Evolutionary conservation across 2,113 vertebrate genomes (phyloP).

Genomic region (Rousettus leschenaultii): DNA sequence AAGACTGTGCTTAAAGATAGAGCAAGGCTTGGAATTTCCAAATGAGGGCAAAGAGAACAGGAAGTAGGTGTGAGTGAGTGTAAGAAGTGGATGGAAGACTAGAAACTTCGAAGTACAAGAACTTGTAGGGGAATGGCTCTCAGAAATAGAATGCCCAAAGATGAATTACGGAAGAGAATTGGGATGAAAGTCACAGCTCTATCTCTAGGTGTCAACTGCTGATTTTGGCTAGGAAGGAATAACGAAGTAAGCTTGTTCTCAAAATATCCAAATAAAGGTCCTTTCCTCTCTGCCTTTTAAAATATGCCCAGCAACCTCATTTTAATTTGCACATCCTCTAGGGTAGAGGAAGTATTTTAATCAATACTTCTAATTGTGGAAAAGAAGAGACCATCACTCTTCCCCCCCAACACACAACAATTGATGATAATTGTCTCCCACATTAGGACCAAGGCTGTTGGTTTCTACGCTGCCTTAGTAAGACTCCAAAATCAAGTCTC

Average conservation of each 20-base stretch:
- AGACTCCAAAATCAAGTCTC: neutral
- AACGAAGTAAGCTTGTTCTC: slow-evolving; percentile 29
- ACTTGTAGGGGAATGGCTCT: neutral
- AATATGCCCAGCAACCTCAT: slow-evolving; percentile 47
- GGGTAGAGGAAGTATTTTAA: slow-evolving; percentile 69
- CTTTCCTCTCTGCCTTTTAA: slow-evolving; percentile 51
- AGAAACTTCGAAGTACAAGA: neutral
- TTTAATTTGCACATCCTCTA: slow-evolving; percentile 64
- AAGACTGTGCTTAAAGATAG: neutral
- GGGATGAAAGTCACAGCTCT: neutral
- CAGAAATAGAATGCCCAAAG: neutral
- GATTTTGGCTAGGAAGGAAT: neutral
- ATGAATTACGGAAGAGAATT: neutral
- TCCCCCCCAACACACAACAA: neutral
- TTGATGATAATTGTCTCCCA: neutral
- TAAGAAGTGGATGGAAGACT: neutral
- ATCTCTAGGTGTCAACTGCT: neutral
- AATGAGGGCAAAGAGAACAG: neutral
- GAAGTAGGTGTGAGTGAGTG: neutral
- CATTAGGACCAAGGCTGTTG: neutral
- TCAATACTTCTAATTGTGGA: slow-evolving; percentile 72
- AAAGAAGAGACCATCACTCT: slow-evolving; percentile 29
- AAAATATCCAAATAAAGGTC: slow-evolving; percentile 48
- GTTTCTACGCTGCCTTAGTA: neutral
- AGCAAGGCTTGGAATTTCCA: neutral